Conservation (phyloP, 2,113 vertebrate species). For the Tragulus kanchil region DNA sequence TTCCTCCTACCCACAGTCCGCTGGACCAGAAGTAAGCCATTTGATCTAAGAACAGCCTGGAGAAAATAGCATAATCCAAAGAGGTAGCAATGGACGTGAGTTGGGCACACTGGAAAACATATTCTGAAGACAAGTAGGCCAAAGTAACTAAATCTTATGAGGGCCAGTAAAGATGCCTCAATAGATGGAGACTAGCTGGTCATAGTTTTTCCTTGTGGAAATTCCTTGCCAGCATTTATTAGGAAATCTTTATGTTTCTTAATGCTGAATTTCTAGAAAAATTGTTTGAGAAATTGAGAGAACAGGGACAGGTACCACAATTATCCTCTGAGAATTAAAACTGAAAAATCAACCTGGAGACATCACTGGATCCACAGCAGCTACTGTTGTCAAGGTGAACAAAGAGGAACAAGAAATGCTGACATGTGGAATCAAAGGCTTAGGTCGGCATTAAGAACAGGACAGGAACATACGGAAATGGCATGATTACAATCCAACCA, state of each 20-base stretch:
- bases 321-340: constrained; percentile 24
- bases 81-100: neutral
- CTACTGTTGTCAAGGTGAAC: neutral
- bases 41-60: neutral
- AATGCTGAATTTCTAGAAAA: neutral
- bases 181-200: neutral
- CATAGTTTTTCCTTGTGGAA: neutral
- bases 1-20: neutral
- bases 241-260: neutral
- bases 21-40: neutral
- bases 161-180: neutral
- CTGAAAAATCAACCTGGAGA: neutral
- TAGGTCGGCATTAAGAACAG: neutral
- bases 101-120: neutral
- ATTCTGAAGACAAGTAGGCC: neutral
- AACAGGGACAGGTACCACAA: neutral
- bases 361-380: neutral
- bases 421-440: neutral
- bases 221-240: neutral
- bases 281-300: neutral
- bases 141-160: neutral
- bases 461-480: neutral
- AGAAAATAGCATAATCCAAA: neutral
- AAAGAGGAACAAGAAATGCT: neutral
- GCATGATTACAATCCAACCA: neutral